Evolutionary conservation across 2,113 vertebrate species (phyloP).

Genomic region (Hippocampus abdominalis): DNA sequence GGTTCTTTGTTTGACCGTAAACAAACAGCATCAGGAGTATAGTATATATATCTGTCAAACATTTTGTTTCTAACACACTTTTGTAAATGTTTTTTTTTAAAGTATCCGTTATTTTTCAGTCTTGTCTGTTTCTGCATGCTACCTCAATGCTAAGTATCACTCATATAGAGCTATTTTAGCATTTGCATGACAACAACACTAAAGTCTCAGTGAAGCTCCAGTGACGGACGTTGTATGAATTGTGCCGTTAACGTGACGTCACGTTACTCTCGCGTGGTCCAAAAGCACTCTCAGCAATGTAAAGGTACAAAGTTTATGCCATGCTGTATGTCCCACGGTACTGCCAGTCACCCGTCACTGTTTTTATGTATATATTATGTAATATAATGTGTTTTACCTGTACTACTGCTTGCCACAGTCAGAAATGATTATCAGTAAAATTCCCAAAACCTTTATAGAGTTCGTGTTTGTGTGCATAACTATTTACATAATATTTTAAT

Average conservation of each 20-base stretch:
- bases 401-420: conserved; percentile 5
- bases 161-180: not conserved
- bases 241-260: conserved; percentile 17
- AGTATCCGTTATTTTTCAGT: conserved; percentile 21
- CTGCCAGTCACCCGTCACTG: conserved; percentile 5
- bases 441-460: not conserved
- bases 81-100: conserved; percentile 31
- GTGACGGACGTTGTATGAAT: conserved; percentile 25
- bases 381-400: conserved; percentile 10
- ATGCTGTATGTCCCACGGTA: not conserved
- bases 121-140: conserved; percentile 49
- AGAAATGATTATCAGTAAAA: conserved; percentile 40
- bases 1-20: conserved; percentile 53
- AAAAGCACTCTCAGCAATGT: conserved; percentile 7
- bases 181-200: conserved; percentile 11
- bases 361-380: not conserved
- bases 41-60: conserved; percentile 6
- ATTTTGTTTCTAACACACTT: conserved; percentile 39
- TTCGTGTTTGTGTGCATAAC: not conserved
- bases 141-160: conserved; percentile 40
- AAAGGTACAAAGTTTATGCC: conserved; percentile 8
- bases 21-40: conserved; percentile 58
- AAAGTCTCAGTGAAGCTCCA: conserved; percentile 28
- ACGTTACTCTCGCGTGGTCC: conserved; percentile 8
- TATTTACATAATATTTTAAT: not conserved